Evolutionary conservation across 1,140 invertebrate genomes (phyloP).

Genomic region (Trachelipus rathkii): DNA sequence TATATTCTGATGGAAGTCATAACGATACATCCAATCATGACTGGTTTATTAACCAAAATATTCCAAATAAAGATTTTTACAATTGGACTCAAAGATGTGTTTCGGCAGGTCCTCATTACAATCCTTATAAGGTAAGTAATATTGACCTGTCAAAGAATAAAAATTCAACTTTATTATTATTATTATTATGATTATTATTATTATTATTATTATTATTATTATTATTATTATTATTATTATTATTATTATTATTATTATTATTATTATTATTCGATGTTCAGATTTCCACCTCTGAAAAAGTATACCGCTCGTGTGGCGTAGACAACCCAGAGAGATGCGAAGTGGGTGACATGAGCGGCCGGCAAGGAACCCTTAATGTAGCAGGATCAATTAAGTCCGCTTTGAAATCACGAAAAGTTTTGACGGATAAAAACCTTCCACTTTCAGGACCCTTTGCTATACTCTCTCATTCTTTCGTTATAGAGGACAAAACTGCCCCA

Average conservation of each 20-base stretch:
- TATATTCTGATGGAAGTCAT: slow-evolving; percentile 78
- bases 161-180: too few relatives aligned
- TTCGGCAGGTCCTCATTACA: slow-evolving; percentile 71
- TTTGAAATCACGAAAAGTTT: slow-evolving; percentile 64
- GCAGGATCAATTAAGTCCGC: slow-evolving; percentile 65
- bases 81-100: slow-evolving; percentile 81
- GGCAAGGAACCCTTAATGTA: slow-evolving; percentile 67
- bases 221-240: too few relatives aligned
- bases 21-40: slow-evolving; percentile 71
- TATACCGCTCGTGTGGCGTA: slow-evolving; percentile 50
- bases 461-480: slow-evolving; percentile 75
- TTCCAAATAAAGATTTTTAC: slow-evolving; percentile 78
- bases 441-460: slow-evolving; percentile 70
- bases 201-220: too few relatives aligned
- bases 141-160: background rate
- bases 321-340: slow-evolving; percentile 53
- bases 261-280: background rate
- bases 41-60: slow-evolving; percentile 61
- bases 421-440: slow-evolving; percentile 70
- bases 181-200: too few relatives aligned
- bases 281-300: slow-evolving; percentile 34
- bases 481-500: slow-evolving; percentile 82
- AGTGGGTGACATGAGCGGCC: slow-evolving; percentile 57
- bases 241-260: too few relatives aligned
- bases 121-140: slow-evolving; percentile 68